These are phyloP conservation scores for Kryphioiulus occultus DNA, from an alignment of 2,888 invertebrate species.

Conservation along the genomic window DNA sequence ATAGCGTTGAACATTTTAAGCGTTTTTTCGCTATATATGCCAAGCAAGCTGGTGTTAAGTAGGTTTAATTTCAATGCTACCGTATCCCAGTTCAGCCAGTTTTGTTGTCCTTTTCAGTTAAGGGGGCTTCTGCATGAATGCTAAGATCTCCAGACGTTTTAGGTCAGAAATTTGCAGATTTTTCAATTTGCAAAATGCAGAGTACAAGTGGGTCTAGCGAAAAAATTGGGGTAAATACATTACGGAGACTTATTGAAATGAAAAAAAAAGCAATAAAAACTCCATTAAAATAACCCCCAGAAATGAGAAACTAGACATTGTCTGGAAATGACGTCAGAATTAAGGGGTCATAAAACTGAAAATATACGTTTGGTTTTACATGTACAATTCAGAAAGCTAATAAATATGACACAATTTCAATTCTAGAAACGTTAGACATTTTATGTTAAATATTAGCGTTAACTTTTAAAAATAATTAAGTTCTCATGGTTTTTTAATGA, in stretches of 20 bases:
- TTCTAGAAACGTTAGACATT: too few relatives aligned
- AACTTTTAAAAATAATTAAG: too few relatives aligned
- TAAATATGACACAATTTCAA: too few relatives aligned
- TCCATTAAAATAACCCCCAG: neutral
- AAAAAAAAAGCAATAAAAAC: neutral
- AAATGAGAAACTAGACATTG: neutral
- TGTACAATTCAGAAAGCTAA: too few relatives aligned
- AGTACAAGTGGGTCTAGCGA: neutral
- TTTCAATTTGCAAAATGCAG: neutral
- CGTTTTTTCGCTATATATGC: neutral
- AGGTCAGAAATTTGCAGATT: neutral
- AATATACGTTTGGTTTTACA: too few relatives aligned
- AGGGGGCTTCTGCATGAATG: neutral
- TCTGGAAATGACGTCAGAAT: neutral
- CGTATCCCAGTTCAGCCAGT: constrained; percentile 17
- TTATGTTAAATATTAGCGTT: too few relatives aligned
- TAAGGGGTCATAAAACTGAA: neutral
- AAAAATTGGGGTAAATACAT: neutral
- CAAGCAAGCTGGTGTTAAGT: neutral
- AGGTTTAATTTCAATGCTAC: constrained; percentile 17
- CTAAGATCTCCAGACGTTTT: neutral
- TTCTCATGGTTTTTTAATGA: too few relatives aligned
- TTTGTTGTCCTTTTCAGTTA: neutral
- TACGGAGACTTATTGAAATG: neutral
- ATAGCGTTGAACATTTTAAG: neutral